Percentiles rank a stretch among this genome's conserved stretches.
phyloP scores from a whole-genome alignment of 2,797 vertebrate species.

The Xenops minutus region DNA sequence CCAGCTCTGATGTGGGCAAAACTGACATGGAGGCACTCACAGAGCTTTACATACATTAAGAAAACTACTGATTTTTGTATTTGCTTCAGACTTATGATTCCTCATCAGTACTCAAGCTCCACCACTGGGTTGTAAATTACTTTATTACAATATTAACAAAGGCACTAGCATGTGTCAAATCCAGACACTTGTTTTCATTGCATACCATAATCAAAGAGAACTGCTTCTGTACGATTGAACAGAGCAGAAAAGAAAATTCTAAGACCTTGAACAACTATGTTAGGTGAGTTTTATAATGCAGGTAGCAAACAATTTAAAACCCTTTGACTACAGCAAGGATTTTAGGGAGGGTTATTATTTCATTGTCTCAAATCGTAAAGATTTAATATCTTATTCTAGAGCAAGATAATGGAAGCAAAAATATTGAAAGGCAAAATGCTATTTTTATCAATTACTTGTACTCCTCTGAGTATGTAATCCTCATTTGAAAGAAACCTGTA shows the following conservation, averaged over 20 bases:
- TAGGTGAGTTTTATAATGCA: neutral
- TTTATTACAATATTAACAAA: neutral
- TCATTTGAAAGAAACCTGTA: neutral
- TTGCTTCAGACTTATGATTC: neutral
- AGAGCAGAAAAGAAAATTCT: neutral
- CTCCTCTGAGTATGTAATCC: conserved; percentile 47
- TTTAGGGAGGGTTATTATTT: conserved; percentile 3
- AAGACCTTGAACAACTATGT: neutral
- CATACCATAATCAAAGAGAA: neutral
- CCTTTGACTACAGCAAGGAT: neutral
- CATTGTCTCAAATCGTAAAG: neutral
- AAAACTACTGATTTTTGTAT: neutral
- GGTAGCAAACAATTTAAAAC: neutral
- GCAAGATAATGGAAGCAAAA: conserved; percentile 6
- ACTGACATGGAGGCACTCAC: neutral
- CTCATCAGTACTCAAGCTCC: neutral
- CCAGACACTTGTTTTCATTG: neutral
- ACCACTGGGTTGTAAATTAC: neutral
- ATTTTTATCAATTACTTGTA: conserved; percentile 57
- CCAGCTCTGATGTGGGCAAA: neutral
- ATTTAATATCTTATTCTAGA: conserved; percentile 24
- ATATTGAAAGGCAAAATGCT: neutral
- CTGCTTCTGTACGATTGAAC: neutral
- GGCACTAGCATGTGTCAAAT: neutral
- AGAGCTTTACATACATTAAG: neutral